These are phyloP conservation scores for Aldrovandia affinis DNA, from an alignment of 2,797 vertebrate genomes.

Conservation along the genomic window DNA sequence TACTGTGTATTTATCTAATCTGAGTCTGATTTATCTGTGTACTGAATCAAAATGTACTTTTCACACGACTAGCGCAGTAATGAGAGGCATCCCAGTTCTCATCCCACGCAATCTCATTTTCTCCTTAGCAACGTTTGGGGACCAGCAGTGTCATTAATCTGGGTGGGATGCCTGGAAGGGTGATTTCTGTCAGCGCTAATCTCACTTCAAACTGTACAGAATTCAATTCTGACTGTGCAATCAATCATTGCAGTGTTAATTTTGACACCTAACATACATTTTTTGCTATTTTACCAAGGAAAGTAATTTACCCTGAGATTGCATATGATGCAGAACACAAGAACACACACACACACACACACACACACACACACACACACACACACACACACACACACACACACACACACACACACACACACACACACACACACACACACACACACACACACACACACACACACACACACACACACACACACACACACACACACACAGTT, in stretches of 20 bases:
- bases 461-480: no score
- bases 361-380: no score
- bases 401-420: no score
- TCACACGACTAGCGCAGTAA: neutral
- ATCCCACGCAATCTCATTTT: neutral
- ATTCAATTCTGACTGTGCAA: neutral
- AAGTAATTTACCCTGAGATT: neutral
- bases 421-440: no score
- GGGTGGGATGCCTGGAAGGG: neutral
- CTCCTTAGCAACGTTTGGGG: neutral
- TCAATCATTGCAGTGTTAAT: neutral
- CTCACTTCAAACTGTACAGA: neutral
- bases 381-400: no score
- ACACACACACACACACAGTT: no score
- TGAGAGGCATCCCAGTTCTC: neutral
- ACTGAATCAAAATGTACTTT: neutral
- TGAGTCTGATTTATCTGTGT: neutral
- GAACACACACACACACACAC: no score
- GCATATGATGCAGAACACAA: neutral
- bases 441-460: no score
- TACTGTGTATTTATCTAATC: neutral
- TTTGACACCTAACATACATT: neutral
- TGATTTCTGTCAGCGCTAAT: neutral
- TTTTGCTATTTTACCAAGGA: neutral
- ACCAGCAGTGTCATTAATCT: slow-evolving; percentile 2